Evolutionary conservation across 1,140 invertebrate genomes (phyloP).

Genomic region (Capitella teleta): DNA sequence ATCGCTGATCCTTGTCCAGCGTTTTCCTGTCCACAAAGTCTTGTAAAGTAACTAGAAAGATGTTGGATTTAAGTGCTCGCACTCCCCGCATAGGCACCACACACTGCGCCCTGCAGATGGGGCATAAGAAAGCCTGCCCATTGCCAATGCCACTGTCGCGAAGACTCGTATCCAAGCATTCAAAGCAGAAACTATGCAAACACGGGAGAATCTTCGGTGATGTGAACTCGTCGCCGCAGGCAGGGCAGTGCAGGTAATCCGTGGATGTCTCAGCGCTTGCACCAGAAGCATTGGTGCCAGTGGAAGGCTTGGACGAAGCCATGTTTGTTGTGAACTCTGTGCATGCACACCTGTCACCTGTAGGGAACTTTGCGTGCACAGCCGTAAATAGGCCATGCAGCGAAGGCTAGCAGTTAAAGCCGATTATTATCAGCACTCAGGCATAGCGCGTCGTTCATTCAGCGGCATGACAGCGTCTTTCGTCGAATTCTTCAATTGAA

Average conservation of each 20-base stretch:
- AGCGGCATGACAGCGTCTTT: no score
- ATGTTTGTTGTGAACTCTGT: no score
- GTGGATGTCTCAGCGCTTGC: no score
- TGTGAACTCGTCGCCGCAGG: constrained; percentile 10
- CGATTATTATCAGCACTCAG: no score
- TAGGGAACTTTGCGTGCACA: no score
- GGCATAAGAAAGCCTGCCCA: constrained; percentile 13
- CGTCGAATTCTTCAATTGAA: no score
- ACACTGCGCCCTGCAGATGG: constrained; percentile 13
- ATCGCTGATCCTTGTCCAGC: constrained; percentile 5
- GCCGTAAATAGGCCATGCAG: no score
- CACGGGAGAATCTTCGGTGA: constrained; percentile 12
- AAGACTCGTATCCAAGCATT: constrained; percentile 9
- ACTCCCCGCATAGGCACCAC: constrained; percentile 11
- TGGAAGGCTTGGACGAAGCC: no score
- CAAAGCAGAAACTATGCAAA: constrained; percentile 14
- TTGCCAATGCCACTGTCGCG: constrained; percentile 8
- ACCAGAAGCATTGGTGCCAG: no score
- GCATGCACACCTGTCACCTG: no score
- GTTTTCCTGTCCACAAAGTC: constrained; percentile 13
- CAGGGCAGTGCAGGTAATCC: constrained; percentile 10
- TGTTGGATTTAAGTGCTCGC: constrained; percentile 11
- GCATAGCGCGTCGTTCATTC: no score
- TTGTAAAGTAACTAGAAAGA: constrained; percentile 13
- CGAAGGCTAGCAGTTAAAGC: no score